Conservation (phyloP, 2,888 invertebrate genomes). For the Gryllus longicercus region DNA sequence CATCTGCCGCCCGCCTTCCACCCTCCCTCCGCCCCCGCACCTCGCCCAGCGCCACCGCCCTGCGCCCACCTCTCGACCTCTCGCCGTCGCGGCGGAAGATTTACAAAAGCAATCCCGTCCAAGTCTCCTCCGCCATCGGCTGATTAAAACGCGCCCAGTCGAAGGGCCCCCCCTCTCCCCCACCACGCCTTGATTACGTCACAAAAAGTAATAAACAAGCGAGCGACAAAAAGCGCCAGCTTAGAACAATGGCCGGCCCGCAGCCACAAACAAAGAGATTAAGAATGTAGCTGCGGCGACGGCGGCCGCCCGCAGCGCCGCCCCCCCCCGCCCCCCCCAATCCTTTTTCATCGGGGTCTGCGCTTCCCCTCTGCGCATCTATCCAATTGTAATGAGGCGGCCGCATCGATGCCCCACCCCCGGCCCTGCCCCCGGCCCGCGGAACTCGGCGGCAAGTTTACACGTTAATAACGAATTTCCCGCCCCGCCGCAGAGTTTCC, state of each 20-base stretch:
- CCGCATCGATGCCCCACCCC: not conserved
- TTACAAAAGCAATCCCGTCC: slow-evolving; percentile 3
- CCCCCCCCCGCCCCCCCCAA: no score
- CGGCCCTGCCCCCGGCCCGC: not conserved
- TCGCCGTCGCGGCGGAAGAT: not conserved
- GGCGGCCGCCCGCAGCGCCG: not conserved
- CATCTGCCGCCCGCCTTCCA: no score
- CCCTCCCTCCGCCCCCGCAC: no score
- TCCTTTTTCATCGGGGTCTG: not conserved
- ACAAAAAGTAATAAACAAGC: slow-evolving; percentile 8
- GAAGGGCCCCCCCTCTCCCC: not conserved
- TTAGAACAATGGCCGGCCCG: slow-evolving; percentile 11
- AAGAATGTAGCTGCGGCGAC: not conserved
- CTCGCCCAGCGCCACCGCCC: no score
- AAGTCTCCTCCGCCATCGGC: not conserved
- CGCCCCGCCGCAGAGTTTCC: not conserved
- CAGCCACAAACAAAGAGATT: slow-evolving; percentile 4
- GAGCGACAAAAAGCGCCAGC: not conserved
- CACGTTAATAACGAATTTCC: slow-evolving; percentile 6
- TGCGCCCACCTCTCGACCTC: not conserved
- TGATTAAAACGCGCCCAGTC: not conserved
- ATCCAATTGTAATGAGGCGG: slow-evolving; percentile 3
- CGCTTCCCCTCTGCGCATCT: not conserved
- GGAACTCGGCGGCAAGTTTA: not conserved
- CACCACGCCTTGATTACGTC: not conserved